Conservation (phyloP, 2,113 vertebrate species). For the Pelvicachromis taeniatus region DNA sequence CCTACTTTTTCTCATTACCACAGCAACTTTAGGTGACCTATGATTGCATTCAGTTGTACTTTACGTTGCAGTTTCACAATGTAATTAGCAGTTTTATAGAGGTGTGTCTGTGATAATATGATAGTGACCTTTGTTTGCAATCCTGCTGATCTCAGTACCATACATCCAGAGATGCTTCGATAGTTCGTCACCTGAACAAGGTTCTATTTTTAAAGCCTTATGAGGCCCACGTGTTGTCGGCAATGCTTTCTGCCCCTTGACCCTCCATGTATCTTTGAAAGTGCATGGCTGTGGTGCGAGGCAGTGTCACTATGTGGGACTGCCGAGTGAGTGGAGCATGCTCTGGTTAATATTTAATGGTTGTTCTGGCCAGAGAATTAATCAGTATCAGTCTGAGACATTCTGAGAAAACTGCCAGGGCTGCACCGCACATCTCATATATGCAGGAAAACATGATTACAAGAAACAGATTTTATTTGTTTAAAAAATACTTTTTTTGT, state of each 20-base stretch:
- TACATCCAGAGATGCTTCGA: not conserved
- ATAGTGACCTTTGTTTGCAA: not conserved
- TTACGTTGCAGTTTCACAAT: not conserved
- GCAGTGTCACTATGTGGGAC: constrained; percentile 14
- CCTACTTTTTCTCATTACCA: not conserved
- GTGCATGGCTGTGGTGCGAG: constrained; percentile 3
- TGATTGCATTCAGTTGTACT: not conserved
- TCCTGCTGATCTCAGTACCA: not conserved
- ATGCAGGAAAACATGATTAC: not conserved
- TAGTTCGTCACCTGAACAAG: not conserved
- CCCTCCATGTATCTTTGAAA: not conserved
- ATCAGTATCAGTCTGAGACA: constrained; percentile 20
- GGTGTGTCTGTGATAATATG: not conserved
- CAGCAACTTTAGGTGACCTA: not conserved
- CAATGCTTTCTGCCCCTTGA: constrained; percentile 36
- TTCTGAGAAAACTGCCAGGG: constrained; percentile 7
- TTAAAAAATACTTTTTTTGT: not conserved
- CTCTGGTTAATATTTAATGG: constrained; percentile 68
- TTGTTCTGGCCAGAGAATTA: constrained; percentile 41
- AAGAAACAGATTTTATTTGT: not conserved
- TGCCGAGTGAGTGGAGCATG: constrained; percentile 47
- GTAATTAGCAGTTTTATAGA: not conserved
- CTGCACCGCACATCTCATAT: not conserved
- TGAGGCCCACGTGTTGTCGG: constrained; percentile 15
- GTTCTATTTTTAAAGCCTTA: not conserved